Evolutionary conservation across 2,888 invertebrate genomes (phyloP), one percentile per base, ranked within the genome.

Genomic region (Caenorhabditis japonica): DNA sequence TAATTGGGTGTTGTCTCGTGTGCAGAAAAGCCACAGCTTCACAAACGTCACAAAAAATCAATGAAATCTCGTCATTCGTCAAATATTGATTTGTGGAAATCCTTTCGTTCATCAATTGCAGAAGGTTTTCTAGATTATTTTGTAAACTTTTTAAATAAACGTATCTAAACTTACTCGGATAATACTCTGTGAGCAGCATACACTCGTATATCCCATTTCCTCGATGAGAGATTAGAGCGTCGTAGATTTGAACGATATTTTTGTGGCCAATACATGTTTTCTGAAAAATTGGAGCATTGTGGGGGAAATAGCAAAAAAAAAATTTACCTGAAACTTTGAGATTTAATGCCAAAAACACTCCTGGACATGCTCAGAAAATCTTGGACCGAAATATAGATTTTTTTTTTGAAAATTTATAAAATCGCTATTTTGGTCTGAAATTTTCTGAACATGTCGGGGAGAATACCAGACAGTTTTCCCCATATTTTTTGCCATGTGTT

Each of bases 1-100:
- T 92, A 83, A 95, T 94, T 41, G 95, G 94, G 43, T 94, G 94
- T 89, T 94, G 93, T 90, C 94, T 94, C 89, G 94, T 94, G 89
- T 95, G 95, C 79, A 95, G 90, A 75, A 94, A 91, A 43, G 94
- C 93, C 70, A 95, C 94, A 79, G 94, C 94, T 89, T 94, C 93
- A 88, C 93, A 93, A 80, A 93, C 92, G 91, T 95, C 94, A 91
- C 93, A 94, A 91, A 95, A 94, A 88, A 95, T 94, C 87, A 91
- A 91, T 77, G 95, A 89, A 15, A 80, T 68, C 43, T 94, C 90
- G 25, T 82, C 72, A 59, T 88, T 88, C 19, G 85, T 81, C 60
- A 90, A 88, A 47, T 77, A 82, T 25, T 84, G 83, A 13, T 88
- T 88, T 21, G 79, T 76, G 17, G 85, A 80, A 19, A 90, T 79